Evolutionary conservation across 2,888 invertebrate species (phyloP), one percentile per base, ranked within the genome.

Genomic region (Microdon myrmicae): DNA sequence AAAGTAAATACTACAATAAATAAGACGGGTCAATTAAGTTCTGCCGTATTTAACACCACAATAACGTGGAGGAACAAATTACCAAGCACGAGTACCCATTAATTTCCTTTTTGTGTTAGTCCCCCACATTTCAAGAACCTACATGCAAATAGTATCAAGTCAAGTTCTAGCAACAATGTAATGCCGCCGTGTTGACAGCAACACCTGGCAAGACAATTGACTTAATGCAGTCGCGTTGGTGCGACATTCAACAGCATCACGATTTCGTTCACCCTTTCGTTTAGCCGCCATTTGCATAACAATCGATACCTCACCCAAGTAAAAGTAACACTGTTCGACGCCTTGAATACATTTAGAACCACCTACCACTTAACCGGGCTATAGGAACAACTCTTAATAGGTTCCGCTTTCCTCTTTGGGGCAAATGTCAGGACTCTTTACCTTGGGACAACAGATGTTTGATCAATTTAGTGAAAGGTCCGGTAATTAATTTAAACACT

Each of bases 211-310:
- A 47, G 37, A 64, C 29, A 41, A 58, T 31, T 47, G 41, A 64
- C 29, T 39, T 32, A 34, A 25, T 47, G 49, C 58, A 51, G 25
- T 26, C 17, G 29, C 34, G 34, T 58, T 58, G 49, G 48, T 43
- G 53, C 47, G 58, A 53, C 64, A 64, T 64, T 64, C 64, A 64
- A 53, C 53, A 58, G 41, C 28, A 51, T 64, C 64, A 64, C 64
- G 64, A 64, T 53, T 64, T 53, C 26, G 64, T 53, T 51, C 41
- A 64, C 64, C n/a, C 64, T 64, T 64, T 64, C 64, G 58, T 58
- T 64, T 58, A 43, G 58, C 58, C 58, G 51, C 51, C 64, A 64
- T 64, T 64, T 58, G 37, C 58, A 45, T 58, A 38, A 53, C 51
- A 58, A 58, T 58, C 58, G 58, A 37, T 47, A 58, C 58, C 47